Conservation (phyloP, 1,140 invertebrate genomes). For the Drosophila orena region DNA sequence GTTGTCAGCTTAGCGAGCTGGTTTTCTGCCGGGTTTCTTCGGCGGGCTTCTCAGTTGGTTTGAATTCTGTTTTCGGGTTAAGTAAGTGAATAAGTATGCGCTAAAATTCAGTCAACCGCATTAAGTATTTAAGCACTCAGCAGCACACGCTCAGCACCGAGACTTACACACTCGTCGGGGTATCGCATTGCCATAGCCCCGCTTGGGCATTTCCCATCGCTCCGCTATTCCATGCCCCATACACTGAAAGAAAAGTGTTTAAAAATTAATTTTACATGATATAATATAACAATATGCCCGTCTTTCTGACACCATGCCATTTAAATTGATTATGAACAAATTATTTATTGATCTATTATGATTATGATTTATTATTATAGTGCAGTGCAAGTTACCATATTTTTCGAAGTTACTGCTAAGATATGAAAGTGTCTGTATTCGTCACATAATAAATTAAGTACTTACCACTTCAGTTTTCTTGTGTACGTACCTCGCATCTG, state of each 20-base stretch:
- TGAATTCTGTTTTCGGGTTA: slow-evolving; percentile 55
- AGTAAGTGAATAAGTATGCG: slow-evolving; percentile 77
- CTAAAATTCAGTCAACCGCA: slow-evolving; percentile 80
- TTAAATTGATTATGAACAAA: too few species aligned
- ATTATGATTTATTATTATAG: too few species aligned
- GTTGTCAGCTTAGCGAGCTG: slow-evolving; percentile 55
- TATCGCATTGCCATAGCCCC: slow-evolving; percentile 41
- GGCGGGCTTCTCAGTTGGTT: slow-evolving; percentile 16
- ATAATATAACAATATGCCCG: not conserved
- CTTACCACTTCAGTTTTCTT: not conserved
- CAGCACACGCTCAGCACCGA: slow-evolving; percentile 62
- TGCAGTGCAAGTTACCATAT: too few species aligned
- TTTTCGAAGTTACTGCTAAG: too few species aligned
- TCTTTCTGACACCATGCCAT: too few species aligned
- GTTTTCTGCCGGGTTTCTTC: slow-evolving; percentile 9
- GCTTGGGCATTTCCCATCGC: slow-evolving; percentile 20
- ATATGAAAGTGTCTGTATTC: too few species aligned
- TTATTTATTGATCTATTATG: too few species aligned
- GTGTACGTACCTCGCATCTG: slow-evolving; percentile 7
- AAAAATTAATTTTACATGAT: not conserved
- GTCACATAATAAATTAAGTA: too few species aligned
- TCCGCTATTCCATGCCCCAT: not conserved
- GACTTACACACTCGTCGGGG: slow-evolving; percentile 41
- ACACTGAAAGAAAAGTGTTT: not conserved
- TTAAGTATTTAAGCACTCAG: slow-evolving; percentile 81